Evolutionary conservation across 2,888 invertebrate species (phyloP).

Genomic region (Lamproptera curius): DNA sequence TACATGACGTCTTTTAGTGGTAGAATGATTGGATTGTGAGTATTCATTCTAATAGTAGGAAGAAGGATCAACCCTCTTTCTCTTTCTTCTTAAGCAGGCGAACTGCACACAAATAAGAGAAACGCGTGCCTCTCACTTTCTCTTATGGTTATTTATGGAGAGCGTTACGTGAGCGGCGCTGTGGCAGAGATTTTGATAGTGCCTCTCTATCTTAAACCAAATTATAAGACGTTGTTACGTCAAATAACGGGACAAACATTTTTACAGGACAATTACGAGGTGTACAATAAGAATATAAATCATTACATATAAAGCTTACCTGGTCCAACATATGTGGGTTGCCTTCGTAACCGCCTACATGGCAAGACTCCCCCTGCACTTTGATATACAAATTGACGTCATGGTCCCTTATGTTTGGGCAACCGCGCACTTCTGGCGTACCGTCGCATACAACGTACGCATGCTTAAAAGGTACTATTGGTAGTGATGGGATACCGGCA

Average conservation of each 20-base stretch:
- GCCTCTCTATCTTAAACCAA: too few relatives aligned
- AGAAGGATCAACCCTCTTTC: too few relatives aligned
- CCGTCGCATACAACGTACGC: slow-evolving; percentile 91
- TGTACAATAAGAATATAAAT: neutral
- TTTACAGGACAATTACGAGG: neutral
- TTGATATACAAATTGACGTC: slow-evolving; percentile 90
- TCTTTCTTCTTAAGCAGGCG: neutral
- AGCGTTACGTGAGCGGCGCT: too few relatives aligned
- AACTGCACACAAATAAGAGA: too few relatives aligned
- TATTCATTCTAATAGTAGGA: too few relatives aligned
- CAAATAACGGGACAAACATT: too few relatives aligned
- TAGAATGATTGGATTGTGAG: too few relatives aligned
- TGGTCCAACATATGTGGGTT: slow-evolving; percentile 90
- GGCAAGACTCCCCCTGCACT: slow-evolving; percentile 89
- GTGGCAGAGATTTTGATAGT: too few relatives aligned
- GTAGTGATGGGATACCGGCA: slow-evolving; percentile 82
- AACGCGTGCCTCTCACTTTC: too few relatives aligned
- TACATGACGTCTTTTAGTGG: too few relatives aligned
- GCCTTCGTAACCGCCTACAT: slow-evolving; percentile 92
- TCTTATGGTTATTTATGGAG: too few relatives aligned
- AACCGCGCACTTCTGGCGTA: slow-evolving; percentile 84
- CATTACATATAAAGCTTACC: slow-evolving; percentile 50
- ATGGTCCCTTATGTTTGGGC: slow-evolving; percentile 92
- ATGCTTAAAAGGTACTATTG: slow-evolving; percentile 91
- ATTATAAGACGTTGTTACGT: too few relatives aligned